Evolutionary conservation across 2,113 vertebrate genomes (phyloP), one percentile per base, ranked within the genome.

Genomic region (Apteryx owenii): DNA sequence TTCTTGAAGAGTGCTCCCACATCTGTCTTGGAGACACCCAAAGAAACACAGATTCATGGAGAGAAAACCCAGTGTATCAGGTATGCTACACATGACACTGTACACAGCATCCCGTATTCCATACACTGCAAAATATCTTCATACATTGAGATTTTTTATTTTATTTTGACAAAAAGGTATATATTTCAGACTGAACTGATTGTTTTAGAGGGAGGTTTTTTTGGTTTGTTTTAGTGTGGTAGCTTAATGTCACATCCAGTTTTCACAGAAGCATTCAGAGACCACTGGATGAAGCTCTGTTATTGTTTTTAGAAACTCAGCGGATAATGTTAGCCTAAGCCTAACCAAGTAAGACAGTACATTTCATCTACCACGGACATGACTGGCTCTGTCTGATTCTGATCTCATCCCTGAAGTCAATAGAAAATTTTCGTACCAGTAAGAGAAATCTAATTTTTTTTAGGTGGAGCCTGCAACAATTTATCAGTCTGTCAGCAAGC

Each of bases 101-200:
- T 38, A 28, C 0, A 1, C 22, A 46, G 9, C 3, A 33, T 42
- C 58, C 5, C 44, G 6, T 42, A n/a, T 12, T 44, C 5, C 36
- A 10, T 60, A 31, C 17, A 73, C 50, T 53, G 70, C 36, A 40
- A 36, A 54, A 73, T 73, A 12, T 65, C 44, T 70, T n/a, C 7
- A 38, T 33, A 13, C 6, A 40, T 28, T 44, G 28, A 44, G 9
- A 36, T 26, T 5, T 38, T 62, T 58, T 9, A 58, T 36, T 42
- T 82, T 79, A 14, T 54, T 78, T 82, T 78, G 51, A 20, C 3
- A 33, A 62, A 33, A 10, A 36, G 2, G 10, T 18, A 14, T 28
- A 4, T 16, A 11, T 81, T 84, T 77, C 51, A 81, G n/a, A 81
- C 2, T 28, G 28, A 58, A 58, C 56, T 31, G 23, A 14, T 8